A percentile compares a stretch with the other conserved stretches of the same genome.
These are phyloP conservation scores for Bombus confusus DNA, from an alignment of 1,140 invertebrate genomes.

Conservation along the genomic window DNA sequence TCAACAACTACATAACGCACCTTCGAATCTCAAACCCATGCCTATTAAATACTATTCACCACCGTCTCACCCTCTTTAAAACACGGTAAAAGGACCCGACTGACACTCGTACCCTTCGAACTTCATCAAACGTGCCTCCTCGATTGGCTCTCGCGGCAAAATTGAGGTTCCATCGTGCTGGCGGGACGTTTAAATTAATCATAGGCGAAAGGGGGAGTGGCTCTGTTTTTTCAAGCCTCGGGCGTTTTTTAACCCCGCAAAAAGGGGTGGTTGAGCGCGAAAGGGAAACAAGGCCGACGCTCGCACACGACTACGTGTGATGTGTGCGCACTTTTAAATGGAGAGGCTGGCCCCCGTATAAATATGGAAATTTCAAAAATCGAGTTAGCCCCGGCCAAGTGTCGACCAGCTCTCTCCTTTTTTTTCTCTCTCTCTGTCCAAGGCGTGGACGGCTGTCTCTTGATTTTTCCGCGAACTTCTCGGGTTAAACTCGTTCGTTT, in stretches of 20 bases:
- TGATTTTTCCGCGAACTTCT: conserved; percentile 6
- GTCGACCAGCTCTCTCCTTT: conserved; percentile 50
- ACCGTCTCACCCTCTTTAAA: neutral
- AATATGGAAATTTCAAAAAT: conserved; percentile 68
- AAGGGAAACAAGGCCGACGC: neutral
- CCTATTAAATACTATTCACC: too few species aligned
- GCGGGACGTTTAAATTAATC: conserved; percentile 8
- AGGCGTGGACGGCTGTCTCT: neutral
- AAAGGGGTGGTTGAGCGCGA: neutral
- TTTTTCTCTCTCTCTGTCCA: neutral
- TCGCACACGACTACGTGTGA: too few species aligned
- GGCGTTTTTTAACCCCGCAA: conserved; percentile 13
- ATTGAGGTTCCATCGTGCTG: neutral
- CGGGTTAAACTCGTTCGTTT: conserved; percentile 12
- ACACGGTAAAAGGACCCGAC: neutral
- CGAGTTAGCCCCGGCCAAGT: conserved; percentile 58
- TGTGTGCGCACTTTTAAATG: conserved; percentile 21
- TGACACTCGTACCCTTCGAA: neutral
- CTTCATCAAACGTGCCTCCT: neutral
- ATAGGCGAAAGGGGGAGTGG: neutral
- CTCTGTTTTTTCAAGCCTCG: conserved; percentile 18
- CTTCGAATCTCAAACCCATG: too few species aligned
- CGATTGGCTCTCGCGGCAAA: neutral
- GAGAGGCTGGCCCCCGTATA: conserved; percentile 50
- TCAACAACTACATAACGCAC: too few species aligned